These are phyloP conservation scores for Drosophila fulvimacula DNA, from an alignment of 2,888 invertebrate genomes.

Conservation along the genomic window DNA sequence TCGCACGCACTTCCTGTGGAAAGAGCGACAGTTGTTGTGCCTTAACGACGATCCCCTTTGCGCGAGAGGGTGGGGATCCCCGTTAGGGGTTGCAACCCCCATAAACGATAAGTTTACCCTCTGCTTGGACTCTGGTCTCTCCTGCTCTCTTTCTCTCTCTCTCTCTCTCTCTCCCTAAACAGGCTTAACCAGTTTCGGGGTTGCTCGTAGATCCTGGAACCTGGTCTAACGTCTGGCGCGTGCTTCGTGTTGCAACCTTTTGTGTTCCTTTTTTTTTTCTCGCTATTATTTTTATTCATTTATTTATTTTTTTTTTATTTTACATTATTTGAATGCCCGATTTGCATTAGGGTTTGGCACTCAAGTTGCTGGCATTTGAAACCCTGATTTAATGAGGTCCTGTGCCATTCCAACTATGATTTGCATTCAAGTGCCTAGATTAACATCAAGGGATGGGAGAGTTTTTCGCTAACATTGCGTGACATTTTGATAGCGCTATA, in stretches of 20 bases:
- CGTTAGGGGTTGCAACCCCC: constrained; percentile 63
- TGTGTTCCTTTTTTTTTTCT: background rate
- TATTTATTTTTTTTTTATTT: background rate
- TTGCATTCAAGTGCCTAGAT: constrained; percentile 50
- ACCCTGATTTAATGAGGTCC: constrained; percentile 56
- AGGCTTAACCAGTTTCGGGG: constrained; percentile 63
- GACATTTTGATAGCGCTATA: constrained; percentile 38
- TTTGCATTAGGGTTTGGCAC: constrained; percentile 45
- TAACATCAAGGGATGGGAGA: constrained; percentile 41
- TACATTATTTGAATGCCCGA: constrained; percentile 12
- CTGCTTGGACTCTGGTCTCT: constrained; percentile 26
- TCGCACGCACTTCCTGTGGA: constrained; percentile 39
- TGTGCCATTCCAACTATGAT: constrained; percentile 31
- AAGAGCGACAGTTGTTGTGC: constrained; percentile 25
- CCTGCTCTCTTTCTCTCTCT: background rate
- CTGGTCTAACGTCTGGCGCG: constrained; percentile 64
- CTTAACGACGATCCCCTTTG: constrained; percentile 42
- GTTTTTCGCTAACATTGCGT: constrained; percentile 63
- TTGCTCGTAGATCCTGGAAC: constrained; percentile 49
- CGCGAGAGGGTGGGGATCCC: constrained; percentile 44
- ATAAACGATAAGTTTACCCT: constrained; percentile 38
- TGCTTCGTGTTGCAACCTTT: constrained; percentile 55
- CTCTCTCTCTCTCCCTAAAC: constrained; percentile 5
- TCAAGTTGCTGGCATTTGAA: constrained; percentile 47
- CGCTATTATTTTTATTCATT: no score